Base-by-base conservation (phyloP, 2,797 vertebrate genomes). In the Arctocebus calabarensis region DNA sequence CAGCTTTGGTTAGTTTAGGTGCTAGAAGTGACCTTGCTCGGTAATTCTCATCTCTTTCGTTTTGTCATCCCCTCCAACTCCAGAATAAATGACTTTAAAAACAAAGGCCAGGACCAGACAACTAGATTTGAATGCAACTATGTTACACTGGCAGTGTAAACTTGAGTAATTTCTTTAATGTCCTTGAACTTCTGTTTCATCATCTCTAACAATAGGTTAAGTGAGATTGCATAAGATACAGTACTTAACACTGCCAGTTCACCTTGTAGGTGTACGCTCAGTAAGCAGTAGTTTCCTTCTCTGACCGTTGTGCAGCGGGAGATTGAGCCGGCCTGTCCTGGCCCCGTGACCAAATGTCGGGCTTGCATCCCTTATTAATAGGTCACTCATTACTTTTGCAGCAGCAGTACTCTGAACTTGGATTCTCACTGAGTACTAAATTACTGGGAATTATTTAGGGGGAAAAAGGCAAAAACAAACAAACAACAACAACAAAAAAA, bases 301-400 rank as follows among this genome's bases (percentile, higher is more conserved):
- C 79, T 73, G 86, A 81, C 73, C 84, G 52, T 34, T n/a, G 6
- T 22, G 79, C 88, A 66, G 71, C 55, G 43, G 55, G 92, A 78
- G 45, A 64, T 81, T 83, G 71, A 84, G 48, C 75, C 4, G 5
- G 52, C 48, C 64, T 43, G 10, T 3, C 32, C 29, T 43, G 9
- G 48, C 71, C 55, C 82, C 22, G 48, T 20, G 62, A 22, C 48
- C 71, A n/a, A 81, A 52, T 86, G 27, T 40, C 84, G 16, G 43
- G 45, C 70, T 91, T 85, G n/a, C 25, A 34, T 57, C 52, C 79
- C 94, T 89, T 94, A 74, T 92, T 96, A 97, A 96, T 96, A 86
- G 79, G 43, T 96, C 88, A 96, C 84, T 94, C 89, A 94, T 97
- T 96, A 90, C 83, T 92, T 22, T 94, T 23, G 59, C 48, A 77